Base-by-base conservation (phyloP, 2,113 vertebrate genomes). In the Sander vitreus region DNA sequence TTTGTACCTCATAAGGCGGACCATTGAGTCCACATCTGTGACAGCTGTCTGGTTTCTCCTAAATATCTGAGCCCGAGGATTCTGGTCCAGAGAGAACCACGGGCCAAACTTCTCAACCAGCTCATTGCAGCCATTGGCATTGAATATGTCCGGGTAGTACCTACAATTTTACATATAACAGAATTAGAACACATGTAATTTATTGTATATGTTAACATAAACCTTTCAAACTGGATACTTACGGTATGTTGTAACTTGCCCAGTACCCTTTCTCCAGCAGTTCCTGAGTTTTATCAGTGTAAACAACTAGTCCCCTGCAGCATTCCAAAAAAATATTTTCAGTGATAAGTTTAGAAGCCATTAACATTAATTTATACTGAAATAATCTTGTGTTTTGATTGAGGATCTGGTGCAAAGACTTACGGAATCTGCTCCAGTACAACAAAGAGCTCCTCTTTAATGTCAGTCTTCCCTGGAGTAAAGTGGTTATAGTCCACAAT, bases 241-340 rank as follows among this genome's bases (percentile, higher is more conserved):
- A 99, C 97, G 98, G 97, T 57, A 99, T 94, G 63, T 99, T 99
- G 93, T 96, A 99, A 94, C 98, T 99, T 80, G 98, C 97, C 98
- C 98, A 99, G 90, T 99, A 99, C 8, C 96, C 95, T 15, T 93
- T 96, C 84, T 95, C 69, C 73, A 97, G 94, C 55, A 99, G 93
- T 48, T 97, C 96, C 1, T 94, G 67, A 0, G 97, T 97, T 94
- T 91, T 95, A 89, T 99, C 98, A 0, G 87, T 85, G 5, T 74
- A 91, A 72, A 96, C 47, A 81, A 97, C 85, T 73, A 96, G 77
- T 45, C 98, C 96, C 51, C 96, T 96, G 80, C 11, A 93, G 63
- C 19, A 80, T 77, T 65, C 0, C 3, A 43, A 43, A 39, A 62
- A 64, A 68, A 84, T 9, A 71, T 58, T 75, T 50, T 12, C 33